Evolutionary conservation across 2,888 invertebrate genomes (phyloP).

Genomic region (Esperia sulphurella): DNA sequence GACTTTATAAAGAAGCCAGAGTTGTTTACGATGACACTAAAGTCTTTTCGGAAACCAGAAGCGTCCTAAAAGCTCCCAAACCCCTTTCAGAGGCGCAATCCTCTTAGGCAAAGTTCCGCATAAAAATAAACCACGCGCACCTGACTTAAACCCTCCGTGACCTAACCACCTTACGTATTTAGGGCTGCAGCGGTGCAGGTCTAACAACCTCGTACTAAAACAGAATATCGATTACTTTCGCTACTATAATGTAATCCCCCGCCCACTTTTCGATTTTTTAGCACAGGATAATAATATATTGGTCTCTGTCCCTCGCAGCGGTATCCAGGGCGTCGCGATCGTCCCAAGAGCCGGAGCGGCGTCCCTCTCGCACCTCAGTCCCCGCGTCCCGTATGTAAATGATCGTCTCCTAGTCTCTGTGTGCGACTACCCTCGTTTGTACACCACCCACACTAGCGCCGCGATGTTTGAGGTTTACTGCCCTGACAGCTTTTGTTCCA

Average conservation of each 20-base stretch:
- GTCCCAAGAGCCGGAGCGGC: conserved; percentile 39
- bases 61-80: conserved; percentile 10
- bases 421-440: conserved; percentile 51
- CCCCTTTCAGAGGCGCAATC: conserved; percentile 22
- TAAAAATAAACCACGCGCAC: conserved; percentile 32
- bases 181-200: conserved; percentile 73
- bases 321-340: conserved; percentile 42
- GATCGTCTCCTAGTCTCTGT: conserved; percentile 67
- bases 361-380: conserved; percentile 45
- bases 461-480: conserved; percentile 70
- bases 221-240: conserved; percentile 81
- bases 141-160: conserved; percentile 46
- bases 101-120: conserved; percentile 17
- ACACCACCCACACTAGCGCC: conserved; percentile 39
- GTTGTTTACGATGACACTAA: conserved; percentile 36
- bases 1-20: conserved; percentile 27
- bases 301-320: conserved; percentile 60
- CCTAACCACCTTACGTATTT: conserved; percentile 65
- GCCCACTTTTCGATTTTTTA: conserved; percentile 79
- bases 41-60: conserved; percentile 4
- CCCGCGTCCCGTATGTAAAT: conserved; percentile 74
- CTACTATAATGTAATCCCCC: conserved; percentile 81
- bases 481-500: conserved; percentile 74
- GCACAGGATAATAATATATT: conserved; percentile 70
- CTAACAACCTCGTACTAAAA: conserved; percentile 77